Base-by-base conservation (phyloP, 2,888 invertebrate species). In the Lumbricus terrestris region DNA sequence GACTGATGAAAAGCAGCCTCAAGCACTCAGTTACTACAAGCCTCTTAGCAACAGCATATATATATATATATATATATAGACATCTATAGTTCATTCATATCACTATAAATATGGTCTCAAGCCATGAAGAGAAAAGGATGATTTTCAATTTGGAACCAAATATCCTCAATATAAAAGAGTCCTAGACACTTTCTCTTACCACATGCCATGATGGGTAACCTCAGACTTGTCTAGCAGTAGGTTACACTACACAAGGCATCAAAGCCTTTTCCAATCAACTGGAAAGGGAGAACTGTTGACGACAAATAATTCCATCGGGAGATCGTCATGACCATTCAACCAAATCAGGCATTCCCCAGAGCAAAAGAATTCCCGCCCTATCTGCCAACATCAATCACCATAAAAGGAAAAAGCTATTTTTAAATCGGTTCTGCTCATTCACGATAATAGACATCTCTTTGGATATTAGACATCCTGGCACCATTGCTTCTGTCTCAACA, bases 351-450 rank as follows among this genome's bases (percentile, higher is more conserved):
- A 69, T n/a, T 69, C 69, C 69, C n/a, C 69, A n/a, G 69, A 69
- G 69, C n/a, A 69, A 29, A 69, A 69, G 8, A 69, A 13, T 69
- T n/a, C 69, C 69, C 69, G n/a, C 69, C 8, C 69, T 69, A 13
- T 69, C 69, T 69, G 29, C 29, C 69, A n/a, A n/a, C n/a, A n/a
- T 69, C 29, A 69, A 69, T 69, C 69, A 69, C n/a, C n/a, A 69
- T 69, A 69, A 69, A 69, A 69, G 69, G 69, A 69, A 69, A 69
- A 69, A 69, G 69, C 69, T n/a, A 69, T 69, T 69, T 69, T 69
- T 69, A 69, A 69, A 69, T 69, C n/a, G 69, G 29, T 69, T 69
- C 13, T 69, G n/a, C 69, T n/a, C 29, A 69, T 69, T 69, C 69
- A 69, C n/a, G n/a, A n/a, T 69, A n/a, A 69, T 69, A 69, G 69